Conservation (phyloP, 2,888 invertebrate genomes). For the Scaptomyza reducta region DNA sequence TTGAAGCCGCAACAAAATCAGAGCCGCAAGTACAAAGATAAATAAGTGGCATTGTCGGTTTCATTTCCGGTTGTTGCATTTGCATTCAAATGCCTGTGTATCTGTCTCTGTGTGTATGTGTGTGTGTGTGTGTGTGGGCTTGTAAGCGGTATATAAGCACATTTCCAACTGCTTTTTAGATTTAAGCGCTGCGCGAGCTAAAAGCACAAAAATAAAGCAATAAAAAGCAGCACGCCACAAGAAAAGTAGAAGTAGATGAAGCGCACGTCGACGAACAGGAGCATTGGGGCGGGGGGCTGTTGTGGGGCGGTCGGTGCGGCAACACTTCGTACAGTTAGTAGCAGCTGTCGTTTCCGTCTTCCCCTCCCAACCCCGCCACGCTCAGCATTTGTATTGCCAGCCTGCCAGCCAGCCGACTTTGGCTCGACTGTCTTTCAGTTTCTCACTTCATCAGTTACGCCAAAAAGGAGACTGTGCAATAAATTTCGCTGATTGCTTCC, state of each 20-base stretch:
- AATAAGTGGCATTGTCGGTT: constrained; percentile 79
- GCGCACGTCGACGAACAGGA: neutral
- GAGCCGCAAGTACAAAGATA: constrained; percentile 78
- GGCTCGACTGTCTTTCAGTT: constrained; percentile 78
- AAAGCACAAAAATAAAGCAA: constrained; percentile 76
- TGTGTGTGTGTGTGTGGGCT: constrained; percentile 26
- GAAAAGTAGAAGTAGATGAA: constrained; percentile 41
- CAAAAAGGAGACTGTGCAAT: constrained; percentile 78
- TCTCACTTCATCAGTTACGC: constrained; percentile 79
- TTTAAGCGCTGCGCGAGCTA: constrained; percentile 69
- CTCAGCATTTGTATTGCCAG: constrained; percentile 56
- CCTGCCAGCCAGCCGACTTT: constrained; percentile 34
- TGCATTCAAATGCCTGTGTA: constrained; percentile 67
- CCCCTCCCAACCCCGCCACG: neutral
- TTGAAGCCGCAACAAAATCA: constrained; percentile 75
- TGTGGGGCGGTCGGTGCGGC: neutral
- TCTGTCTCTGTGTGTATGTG: constrained; percentile 2
- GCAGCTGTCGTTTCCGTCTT: constrained; percentile 68
- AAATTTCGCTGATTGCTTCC: constrained; percentile 80
- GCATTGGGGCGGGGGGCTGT: neutral
- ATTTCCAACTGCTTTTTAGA: constrained; percentile 76
- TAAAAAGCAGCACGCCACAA: constrained; percentile 77
- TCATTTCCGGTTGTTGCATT: constrained; percentile 78
- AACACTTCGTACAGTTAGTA: constrained; percentile 49
- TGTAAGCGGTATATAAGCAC: constrained; percentile 77